Evolutionary conservation across 2,888 invertebrate species (phyloP), one percentile per base, ranked within the genome.

Genomic region (Ceratothoa steindachneri): DNA sequence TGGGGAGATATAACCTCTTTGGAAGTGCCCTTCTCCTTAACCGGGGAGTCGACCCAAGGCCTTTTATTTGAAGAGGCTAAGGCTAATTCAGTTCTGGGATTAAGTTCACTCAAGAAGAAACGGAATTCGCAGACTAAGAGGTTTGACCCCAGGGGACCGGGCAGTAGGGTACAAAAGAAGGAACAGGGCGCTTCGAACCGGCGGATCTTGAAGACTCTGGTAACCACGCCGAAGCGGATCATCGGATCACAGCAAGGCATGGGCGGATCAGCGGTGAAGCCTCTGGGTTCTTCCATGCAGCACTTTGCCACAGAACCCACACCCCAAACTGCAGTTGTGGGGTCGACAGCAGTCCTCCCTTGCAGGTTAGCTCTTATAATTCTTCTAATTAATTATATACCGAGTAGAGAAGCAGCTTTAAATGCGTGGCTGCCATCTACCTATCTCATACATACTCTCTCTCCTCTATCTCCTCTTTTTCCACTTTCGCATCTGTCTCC

Each of bases 241-340:
- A 60, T 15, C 12, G 60, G 60, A 24, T 60, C 60, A 1, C 60
- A 22, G 24, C 60, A 60, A 24, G 78, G 78, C 4, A 78, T 78
- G 78, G 78, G 78, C 12, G 78, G 78, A 5, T 78, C 78, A 2
- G 78, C 78, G 9, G 73, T 78, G 60, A 66, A 73, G 64, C 72
- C 60, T 9, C 22, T 65, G 12, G 75, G 68, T 51, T 64, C 51
- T 5, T n/a, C 19, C 12, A 69, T 69, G 24, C 78, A 78, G 41
- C 55, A 72, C 29, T 78, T 78, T 52, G 78, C 78, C 12, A 78
- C 78, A 4, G 69, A 78, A 31, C 78, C 78, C n/a, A 73, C 78
- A 15, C 75, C 75, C 9, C 78, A 78, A 67, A 78, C 75, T 1
- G 78, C 75, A 1, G 78, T 78, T 28, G 75, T 78, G 1, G 78